These are phyloP conservation scores for Platycheirus rosarum DNA, from an alignment of 2,888 invertebrate genomes.

Conservation along the genomic window DNA sequence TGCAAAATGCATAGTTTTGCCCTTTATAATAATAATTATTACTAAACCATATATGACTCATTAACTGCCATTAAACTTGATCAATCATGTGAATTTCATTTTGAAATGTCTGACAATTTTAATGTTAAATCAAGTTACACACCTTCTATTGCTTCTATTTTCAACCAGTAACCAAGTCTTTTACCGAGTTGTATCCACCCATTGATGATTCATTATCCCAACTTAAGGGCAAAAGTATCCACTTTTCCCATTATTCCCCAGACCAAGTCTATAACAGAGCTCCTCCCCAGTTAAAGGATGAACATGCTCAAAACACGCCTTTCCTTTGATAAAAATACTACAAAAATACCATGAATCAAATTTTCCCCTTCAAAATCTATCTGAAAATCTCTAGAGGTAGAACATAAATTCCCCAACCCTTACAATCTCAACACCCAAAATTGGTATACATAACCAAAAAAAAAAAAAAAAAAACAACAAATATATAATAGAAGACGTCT, in stretches of 20 bases:
- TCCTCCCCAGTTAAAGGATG: slow-evolving; percentile 53
- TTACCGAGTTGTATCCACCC: slow-evolving; percentile 53
- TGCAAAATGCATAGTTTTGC: too few relatives aligned
- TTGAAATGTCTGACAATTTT: slow-evolving; percentile 9
- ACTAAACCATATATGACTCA: slow-evolving; percentile 50
- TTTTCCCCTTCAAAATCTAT: slow-evolving; percentile 42
- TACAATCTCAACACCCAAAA: slow-evolving; percentile 4
- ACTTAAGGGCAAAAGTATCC: slow-evolving; percentile 25
- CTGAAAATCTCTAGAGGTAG: slow-evolving; percentile 35
- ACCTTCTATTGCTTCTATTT: slow-evolving; percentile 20
- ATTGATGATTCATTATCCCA: slow-evolving; percentile 62
- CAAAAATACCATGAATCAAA: slow-evolving; percentile 26
- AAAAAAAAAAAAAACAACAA: slow-evolving; percentile 38
- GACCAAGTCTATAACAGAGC: slow-evolving; percentile 45
- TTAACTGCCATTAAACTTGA: slow-evolving; percentile 1
- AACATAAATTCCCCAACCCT: slow-evolving; percentile 32
- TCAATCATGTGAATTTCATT: slow-evolving; percentile 16
- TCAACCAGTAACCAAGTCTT: slow-evolving; percentile 7
- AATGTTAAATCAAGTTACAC: slow-evolving; percentile 36
- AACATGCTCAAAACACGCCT: slow-evolving; percentile 62
- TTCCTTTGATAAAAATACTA: slow-evolving; percentile 8
- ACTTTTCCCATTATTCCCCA: slow-evolving; percentile 14
- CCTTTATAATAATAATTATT: not conserved
- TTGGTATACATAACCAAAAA: not conserved
- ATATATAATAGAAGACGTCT: slow-evolving; percentile 37